Percentiles rank a stretch among this genome's conserved stretches.
Conservation (phyloP, 2,888 invertebrate species). For the Callyntrura guangdongensis region DNA sequence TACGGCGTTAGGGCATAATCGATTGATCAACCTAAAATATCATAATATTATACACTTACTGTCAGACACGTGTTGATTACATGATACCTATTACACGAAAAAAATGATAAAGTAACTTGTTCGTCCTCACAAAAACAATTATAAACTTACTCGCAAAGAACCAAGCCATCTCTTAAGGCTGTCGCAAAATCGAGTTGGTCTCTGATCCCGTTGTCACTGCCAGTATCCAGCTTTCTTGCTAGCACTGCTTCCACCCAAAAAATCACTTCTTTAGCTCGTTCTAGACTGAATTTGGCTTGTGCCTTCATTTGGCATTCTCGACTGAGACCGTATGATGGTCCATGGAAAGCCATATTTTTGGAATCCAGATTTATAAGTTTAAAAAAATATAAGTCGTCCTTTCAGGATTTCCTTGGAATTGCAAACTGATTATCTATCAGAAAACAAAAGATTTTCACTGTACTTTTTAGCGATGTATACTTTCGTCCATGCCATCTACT, state of each 20-base stretch:
- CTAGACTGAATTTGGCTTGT: slow-evolving; percentile 87
- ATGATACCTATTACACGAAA: too few relatives aligned
- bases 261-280: slow-evolving; percentile 86
- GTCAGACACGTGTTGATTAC: too few relatives aligned
- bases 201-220: slow-evolving; percentile 85
- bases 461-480: neutral
- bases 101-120: too few relatives aligned
- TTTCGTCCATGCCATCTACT: too few relatives aligned
- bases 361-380: slow-evolving; percentile 28
- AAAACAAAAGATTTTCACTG: neutral
- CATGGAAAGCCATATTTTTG: slow-evolving; percentile 83
- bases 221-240: slow-evolving; percentile 85
- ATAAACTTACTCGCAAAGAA: slow-evolving; percentile 86
- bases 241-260: slow-evolving; percentile 87
- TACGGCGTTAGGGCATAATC: slow-evolving; percentile 86
- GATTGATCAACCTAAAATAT: slow-evolving; percentile 86
- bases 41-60: too few relatives aligned
- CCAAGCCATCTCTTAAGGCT: slow-evolving; percentile 87
- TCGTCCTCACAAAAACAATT: too few relatives aligned
- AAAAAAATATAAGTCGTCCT: neutral
- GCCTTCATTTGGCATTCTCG: slow-evolving; percentile 86
- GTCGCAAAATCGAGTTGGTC: slow-evolving; percentile 86
- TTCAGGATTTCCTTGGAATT: neutral
- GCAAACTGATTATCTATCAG: too few relatives aligned
- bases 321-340: slow-evolving; percentile 86